A percentile compares a stretch with the other conserved stretches of the same genome.
These are phyloP conservation scores for Cotesia vestalis DNA, from an alignment of 1,140 invertebrate genomes.

Conservation along the genomic window DNA sequence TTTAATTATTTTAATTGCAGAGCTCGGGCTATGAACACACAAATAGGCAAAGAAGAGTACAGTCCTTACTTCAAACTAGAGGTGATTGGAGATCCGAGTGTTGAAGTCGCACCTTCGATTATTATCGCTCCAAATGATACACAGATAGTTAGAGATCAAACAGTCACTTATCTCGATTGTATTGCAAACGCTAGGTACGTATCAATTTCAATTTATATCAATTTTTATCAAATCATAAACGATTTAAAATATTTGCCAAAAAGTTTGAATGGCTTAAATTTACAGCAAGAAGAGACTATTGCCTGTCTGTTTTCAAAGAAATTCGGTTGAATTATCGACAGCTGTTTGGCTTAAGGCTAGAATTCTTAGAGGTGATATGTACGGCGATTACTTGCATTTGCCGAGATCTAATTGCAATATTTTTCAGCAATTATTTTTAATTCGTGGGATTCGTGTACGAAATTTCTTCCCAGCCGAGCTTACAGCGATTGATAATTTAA, in stretches of 20 bases:
- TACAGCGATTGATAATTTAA: slow-evolving; percentile 1
- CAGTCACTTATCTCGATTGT: slow-evolving; percentile 84
- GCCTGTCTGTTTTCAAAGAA: too few species aligned
- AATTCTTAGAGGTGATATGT: too few species aligned
- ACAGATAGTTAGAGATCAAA: slow-evolving; percentile 80
- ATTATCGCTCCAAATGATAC: slow-evolving; percentile 84
- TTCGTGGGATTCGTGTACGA: too few species aligned
- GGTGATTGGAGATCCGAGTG: slow-evolving; percentile 74
- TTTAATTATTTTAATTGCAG: slow-evolving; percentile 57
- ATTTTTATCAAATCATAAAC: slow-evolving; percentile 1
- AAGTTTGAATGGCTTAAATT: too few species aligned
- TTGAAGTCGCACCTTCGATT: slow-evolving; percentile 83
- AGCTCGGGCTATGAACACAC: slow-evolving; percentile 85
- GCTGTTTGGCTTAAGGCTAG: too few species aligned
- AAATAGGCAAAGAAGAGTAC: slow-evolving; percentile 85
- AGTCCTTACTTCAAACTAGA: slow-evolving; percentile 82
- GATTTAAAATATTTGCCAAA: not conserved
- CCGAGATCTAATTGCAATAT: not conserved
- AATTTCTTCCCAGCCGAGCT: too few species aligned
- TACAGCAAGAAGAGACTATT: too few species aligned
- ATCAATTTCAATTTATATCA: slow-evolving; percentile 1
- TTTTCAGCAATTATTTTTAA: not conserved
- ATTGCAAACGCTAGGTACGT: slow-evolving; percentile 86
- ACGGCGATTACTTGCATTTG: not conserved
- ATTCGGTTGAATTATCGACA: too few species aligned